Evolutionary conservation across 2,888 invertebrate genomes (phyloP).

Genomic region (Allolobophora icterica): DNA sequence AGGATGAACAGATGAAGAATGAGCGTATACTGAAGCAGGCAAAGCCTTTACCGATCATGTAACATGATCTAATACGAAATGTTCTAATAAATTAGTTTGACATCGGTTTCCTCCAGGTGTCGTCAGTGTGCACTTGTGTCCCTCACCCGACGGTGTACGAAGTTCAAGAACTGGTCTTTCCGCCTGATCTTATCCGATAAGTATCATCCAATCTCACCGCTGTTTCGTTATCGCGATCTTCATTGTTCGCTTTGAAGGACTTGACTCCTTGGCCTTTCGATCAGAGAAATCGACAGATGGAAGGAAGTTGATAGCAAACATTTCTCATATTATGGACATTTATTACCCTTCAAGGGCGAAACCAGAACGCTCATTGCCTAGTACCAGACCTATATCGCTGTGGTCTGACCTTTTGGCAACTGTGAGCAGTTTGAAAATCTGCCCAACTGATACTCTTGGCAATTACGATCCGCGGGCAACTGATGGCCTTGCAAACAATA

Average conservation of each 20-base stretch:
- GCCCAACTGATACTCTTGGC: neutral
- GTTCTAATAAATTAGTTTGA: neutral
- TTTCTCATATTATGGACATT: neutral
- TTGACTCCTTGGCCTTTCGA: neutral
- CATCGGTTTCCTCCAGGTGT: neutral
- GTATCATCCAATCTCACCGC: neutral
- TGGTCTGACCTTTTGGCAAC: neutral
- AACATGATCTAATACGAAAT: neutral
- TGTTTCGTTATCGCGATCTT: neutral
- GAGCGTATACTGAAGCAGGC: no score
- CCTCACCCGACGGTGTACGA: neutral
- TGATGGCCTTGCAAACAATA: no score
- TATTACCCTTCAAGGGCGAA: neutral
- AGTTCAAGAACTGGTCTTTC: neutral
- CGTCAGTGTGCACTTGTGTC: neutral
- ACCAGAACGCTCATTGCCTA: neutral
- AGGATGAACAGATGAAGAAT: no score
- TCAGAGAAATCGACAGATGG: neutral
- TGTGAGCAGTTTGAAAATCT: neutral
- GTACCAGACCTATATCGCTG: neutral
- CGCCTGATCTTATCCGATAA: neutral
- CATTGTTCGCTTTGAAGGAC: neutral
- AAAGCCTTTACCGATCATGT: neutral
- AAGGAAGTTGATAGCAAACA: neutral
- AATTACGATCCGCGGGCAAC: neutral